Base-by-base conservation (phyloP, 2,113 vertebrate species). In the Bostrychus sinensis region DNA sequence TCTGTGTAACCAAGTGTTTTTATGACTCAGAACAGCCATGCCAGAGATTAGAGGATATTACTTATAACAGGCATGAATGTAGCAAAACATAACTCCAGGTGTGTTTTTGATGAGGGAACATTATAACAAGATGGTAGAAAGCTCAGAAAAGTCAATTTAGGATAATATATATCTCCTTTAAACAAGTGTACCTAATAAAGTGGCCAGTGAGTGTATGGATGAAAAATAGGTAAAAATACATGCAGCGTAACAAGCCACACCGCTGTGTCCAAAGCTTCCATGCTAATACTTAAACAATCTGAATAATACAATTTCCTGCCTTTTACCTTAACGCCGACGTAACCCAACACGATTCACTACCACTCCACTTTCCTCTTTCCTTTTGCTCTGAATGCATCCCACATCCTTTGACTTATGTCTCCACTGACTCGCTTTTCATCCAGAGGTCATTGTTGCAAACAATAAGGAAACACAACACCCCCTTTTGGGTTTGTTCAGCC, bases 381-480 rank as follows among this genome's bases (percentile, higher is more conserved):
- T n/a, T 66, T 66, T 20, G 7, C 36, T 73, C 48, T 37, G 66
- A 73, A 83, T 73, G 69, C 61, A 68, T 61, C 55, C 56, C 30
- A 70, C 67, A 69, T 82, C 77, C 67, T 76, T 71, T 64, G 70
- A 66, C 69, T 76, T 77, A 19, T 66, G 69, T 70, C 78, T 83
- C 78, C 11, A 38, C 59, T 75, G 75, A 80, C 68, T 76, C 28
- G 66, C 62, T 75, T 80, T 81, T 81, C 62, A 81, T 83, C 50
- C 50, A 45, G 42, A 78, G 12, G 65, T 76, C 70, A 70, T 83
- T 85, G 77, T 79, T 74, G 20, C 56, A 64, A 78, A 86, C 82
- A 86, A 84, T 75, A 43, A 70, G 66, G 78, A 86, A 87, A 86
- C 56, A 38, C 72, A 68, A 86, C 68, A 76, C 80, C 54, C 38